Percentiles rank a stretch among this genome's conserved stretches.
Evolutionary conservation across 2,113 vertebrate species (phyloP).

Genomic region (Otolemur garnettii): DNA sequence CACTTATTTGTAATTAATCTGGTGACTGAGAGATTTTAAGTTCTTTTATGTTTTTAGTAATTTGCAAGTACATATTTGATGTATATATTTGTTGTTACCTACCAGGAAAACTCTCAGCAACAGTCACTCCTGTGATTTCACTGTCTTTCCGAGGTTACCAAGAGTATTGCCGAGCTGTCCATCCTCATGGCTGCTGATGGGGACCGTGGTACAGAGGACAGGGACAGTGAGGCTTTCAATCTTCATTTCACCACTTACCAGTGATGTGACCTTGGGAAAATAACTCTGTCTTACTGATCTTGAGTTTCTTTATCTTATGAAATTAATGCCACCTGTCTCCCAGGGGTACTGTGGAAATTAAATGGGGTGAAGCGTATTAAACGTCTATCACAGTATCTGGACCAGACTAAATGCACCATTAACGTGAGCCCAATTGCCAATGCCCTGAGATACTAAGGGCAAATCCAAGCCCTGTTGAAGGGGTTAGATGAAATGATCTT

Average conservation of each 20-base stretch:
- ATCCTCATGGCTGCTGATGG: background rate
- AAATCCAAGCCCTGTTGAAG: background rate
- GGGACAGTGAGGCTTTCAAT: background rate
- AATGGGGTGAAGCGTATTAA: conserved; percentile 70
- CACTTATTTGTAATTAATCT: background rate
- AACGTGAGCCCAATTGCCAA: background rate
- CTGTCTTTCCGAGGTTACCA: background rate
- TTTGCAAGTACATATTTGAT: background rate
- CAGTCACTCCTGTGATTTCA: background rate
- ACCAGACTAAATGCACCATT: conserved; percentile 51
- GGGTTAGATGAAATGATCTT: conserved; percentile 54
- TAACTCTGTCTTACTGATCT: conserved; percentile 60
- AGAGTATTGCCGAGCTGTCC: background rate
- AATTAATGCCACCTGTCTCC: conserved; percentile 53
- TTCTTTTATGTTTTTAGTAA: background rate
- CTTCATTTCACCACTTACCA: conserved; percentile 50
- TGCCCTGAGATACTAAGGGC: background rate
- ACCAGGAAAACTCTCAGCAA: background rate
- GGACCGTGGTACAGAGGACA: background rate
- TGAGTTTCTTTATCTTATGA: conserved; percentile 64
- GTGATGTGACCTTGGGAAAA: conserved; percentile 74
- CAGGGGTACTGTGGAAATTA: conserved; percentile 65
- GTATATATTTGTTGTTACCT: background rate
- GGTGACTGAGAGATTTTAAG: background rate
- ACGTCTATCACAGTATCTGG: conserved; percentile 39